Evolutionary conservation across 2,888 invertebrate species (phyloP).

Genomic region (Idaea biselata): DNA sequence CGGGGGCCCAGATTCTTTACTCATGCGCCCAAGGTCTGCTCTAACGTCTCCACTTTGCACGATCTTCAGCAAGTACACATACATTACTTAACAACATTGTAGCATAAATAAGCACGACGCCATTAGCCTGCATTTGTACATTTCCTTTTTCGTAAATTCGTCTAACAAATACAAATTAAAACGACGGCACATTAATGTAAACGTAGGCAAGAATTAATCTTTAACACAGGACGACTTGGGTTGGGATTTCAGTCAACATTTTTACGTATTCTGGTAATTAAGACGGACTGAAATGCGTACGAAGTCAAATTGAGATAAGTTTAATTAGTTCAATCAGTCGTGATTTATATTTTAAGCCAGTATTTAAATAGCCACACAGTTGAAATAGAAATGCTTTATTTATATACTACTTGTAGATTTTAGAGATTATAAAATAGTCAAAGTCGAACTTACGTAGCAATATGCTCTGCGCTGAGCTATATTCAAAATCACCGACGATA

Average conservation of each 20-base stretch:
- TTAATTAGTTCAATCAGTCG: background rate
- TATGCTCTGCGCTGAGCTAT: no score
- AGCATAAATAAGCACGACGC: background rate
- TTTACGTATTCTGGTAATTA: background rate
- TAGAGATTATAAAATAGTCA: background rate
- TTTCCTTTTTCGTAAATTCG: background rate
- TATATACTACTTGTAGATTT: no score
- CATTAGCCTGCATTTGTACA: background rate
- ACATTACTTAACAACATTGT: no score
- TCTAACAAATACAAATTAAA: background rate
- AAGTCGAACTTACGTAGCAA: no score
- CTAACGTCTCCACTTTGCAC: no score
- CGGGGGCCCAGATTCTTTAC: no score
- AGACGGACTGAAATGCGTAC: background rate
- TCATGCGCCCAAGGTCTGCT: no score
- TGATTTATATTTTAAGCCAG: background rate
- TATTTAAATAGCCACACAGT: background rate
- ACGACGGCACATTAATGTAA: background rate
- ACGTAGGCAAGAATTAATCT: constrained; percentile 1
- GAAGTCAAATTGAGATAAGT: background rate
- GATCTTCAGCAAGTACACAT: no score
- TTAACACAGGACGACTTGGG: background rate
- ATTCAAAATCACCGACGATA: background rate
- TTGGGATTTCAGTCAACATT: background rate
- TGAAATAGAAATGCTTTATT: background rate